Conservation (phyloP, 2,888 invertebrate species). For the Drosophila nigricruria region DNA sequence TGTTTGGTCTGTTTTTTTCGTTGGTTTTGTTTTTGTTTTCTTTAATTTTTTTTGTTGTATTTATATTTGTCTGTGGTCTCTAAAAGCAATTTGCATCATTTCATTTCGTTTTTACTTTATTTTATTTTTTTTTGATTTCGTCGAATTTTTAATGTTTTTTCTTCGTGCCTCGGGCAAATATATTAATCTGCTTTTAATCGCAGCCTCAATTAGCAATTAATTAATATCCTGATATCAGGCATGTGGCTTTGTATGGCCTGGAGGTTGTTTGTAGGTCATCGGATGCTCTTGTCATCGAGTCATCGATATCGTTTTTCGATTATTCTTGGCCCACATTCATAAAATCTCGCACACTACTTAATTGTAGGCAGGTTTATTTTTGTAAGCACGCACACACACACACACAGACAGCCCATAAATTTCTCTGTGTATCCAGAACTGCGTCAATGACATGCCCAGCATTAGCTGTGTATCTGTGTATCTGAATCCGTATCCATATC, state of each 20-base stretch:
- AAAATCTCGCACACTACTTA: slow-evolving; percentile 10
- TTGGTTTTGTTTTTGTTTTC: slow-evolving; percentile 2
- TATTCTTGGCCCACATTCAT: slow-evolving; percentile 70
- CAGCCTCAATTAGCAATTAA: slow-evolving; percentile 35
- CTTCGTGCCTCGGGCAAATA: slow-evolving; percentile 12
- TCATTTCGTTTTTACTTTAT: slow-evolving; percentile 39
- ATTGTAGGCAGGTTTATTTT: slow-evolving; percentile 68
- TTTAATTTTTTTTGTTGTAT: neutral
- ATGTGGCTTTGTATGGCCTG: slow-evolving; percentile 2
- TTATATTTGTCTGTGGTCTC: slow-evolving; percentile 7
- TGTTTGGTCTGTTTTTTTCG: slow-evolving; percentile 55
- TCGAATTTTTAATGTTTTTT: neutral
- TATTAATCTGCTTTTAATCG: slow-evolving; percentile 66
- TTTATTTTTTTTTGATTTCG: slow-evolving; percentile 10
- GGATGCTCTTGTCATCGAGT: slow-evolving; percentile 57
- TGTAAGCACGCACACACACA: slow-evolving; percentile 50
- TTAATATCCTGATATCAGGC: slow-evolving; percentile 50
- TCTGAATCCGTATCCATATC: slow-evolving; percentile 18
- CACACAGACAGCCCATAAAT: slow-evolving; percentile 61
- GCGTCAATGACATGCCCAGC: slow-evolving; percentile 74
- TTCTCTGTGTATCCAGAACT: slow-evolving; percentile 58
- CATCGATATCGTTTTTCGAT: slow-evolving; percentile 54
- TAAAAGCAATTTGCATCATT: slow-evolving; percentile 65
- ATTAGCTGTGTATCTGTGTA: slow-evolving; percentile 34
- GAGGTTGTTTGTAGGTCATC: slow-evolving; percentile 75